Evolutionary conservation across 2,888 invertebrate genomes (phyloP), one percentile per base, ranked within the genome.

Genomic region (Cyaniris semiargus): DNA sequence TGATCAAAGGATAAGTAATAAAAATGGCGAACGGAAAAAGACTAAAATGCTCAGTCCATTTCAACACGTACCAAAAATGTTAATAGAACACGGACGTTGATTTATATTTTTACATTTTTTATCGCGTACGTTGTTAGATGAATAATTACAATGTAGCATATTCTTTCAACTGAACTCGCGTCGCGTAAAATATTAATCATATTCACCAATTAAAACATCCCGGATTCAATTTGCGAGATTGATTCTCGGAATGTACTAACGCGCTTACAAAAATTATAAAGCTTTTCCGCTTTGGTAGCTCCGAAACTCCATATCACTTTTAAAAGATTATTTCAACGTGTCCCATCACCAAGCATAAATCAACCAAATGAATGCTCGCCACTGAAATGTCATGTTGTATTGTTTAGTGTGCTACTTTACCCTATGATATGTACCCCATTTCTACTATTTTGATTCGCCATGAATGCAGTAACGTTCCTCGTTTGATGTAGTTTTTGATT

Each of bases 161-260:
- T 66, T 66, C 27, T 27, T 31, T 66, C 27, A 18, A 23, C 18
- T 53, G 53, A 53, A 53, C 18, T 18, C 53, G 18, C 23, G 66
- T 66, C 6, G 5, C 31, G 27, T 66, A 6, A 6, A 74, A 72
- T 13, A 78, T 60, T 75, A 78, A 79, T 80, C 72, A 78, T 78
- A 79, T 79, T 71, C 77, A 74, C 70, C 71, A 7, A 58, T 79
- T 71, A 79, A 79, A 80, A 79, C 80, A 79, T 77, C 77, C 76
- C 78, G 81, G 80, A 83, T 82, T 81, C 80, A 81, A 83, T 83
- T 82, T 82, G 80, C 80, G 79, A 79, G 81, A 83, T 82, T 81
- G 81, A 82, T 82, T 81, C 81, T 80, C 81, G 75, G 76, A 74
- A 44, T 78, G 78, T 76, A 31, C 38, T 71, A 56, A 76, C 31